Evolutionary conservation across 1,140 invertebrate genomes (phyloP).

Genomic region (Idris sp.): DNA sequence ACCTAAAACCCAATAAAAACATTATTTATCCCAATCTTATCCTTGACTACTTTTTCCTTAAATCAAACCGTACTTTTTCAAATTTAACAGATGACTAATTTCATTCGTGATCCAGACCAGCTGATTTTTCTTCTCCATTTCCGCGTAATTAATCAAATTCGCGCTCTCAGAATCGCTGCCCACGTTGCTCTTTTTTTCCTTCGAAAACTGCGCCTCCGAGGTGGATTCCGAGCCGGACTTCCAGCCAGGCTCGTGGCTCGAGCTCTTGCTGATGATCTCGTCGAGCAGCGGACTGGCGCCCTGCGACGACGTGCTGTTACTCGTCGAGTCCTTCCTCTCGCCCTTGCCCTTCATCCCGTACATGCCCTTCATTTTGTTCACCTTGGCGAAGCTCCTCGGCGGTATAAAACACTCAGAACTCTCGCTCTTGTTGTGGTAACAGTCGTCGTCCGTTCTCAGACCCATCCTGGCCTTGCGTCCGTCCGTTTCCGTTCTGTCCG

Average conservation of each 20-base stretch:
- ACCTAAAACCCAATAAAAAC: slow-evolving; percentile 21
- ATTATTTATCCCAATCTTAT: too few relatives aligned
- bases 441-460: slow-evolving; percentile 69
- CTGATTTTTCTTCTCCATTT: slow-evolving; percentile 78
- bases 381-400: slow-evolving; percentile 61
- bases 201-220: slow-evolving; percentile 70
- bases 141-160: slow-evolving; percentile 73
- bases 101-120: slow-evolving; percentile 79
- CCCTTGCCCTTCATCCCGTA: slow-evolving; percentile 66
- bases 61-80: slow-evolving; percentile 71
- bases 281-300: slow-evolving; percentile 66
- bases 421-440: slow-evolving; percentile 70
- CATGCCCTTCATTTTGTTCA: slow-evolving; percentile 63
- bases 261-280: slow-evolving; percentile 60
- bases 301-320: slow-evolving; percentile 64
- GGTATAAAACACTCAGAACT: slow-evolving; percentile 76
- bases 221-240: slow-evolving; percentile 69
- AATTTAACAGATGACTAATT: slow-evolving; percentile 77
- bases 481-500: slow-evolving; percentile 73
- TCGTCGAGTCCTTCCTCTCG: slow-evolving; percentile 63
- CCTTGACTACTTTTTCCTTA: too few relatives aligned
- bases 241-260: slow-evolving; percentile 63
- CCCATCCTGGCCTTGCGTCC: slow-evolving; percentile 74
- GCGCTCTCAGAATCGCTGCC: slow-evolving; percentile 68
- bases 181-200: slow-evolving; percentile 54